Conservation (phyloP, 2,888 invertebrate genomes). For the Cerceris rybyensis region DNA sequence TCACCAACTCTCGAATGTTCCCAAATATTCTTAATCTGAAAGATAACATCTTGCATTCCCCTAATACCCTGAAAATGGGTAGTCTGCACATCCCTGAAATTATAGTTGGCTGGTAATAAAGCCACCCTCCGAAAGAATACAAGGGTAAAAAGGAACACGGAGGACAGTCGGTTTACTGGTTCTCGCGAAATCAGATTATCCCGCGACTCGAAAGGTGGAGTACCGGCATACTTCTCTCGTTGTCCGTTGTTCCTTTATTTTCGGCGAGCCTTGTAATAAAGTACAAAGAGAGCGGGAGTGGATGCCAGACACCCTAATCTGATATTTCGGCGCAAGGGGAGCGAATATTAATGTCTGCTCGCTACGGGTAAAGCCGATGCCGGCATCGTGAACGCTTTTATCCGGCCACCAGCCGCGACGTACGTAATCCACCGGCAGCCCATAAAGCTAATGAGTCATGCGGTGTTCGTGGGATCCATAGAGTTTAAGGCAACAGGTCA, state of each 20-base stretch:
- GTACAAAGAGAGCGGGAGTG: constrained; percentile 31
- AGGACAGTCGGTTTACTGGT: constrained; percentile 29
- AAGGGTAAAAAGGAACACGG: constrained; percentile 11
- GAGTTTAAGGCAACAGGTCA: constrained; percentile 52
- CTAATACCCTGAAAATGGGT: too few relatives aligned
- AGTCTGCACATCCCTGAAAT: too few relatives aligned
- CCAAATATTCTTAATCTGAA: too few relatives aligned
- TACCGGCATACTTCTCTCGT: constrained; percentile 34
- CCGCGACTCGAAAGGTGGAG: constrained; percentile 18
- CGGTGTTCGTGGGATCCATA: constrained; percentile 46
- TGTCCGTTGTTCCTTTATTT: constrained; percentile 55
- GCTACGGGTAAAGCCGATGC: constrained; percentile 62
- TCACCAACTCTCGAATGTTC: too few relatives aligned
- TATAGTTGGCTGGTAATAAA: too few relatives aligned
- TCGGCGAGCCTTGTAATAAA: constrained; percentile 58
- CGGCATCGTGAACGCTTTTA: constrained; percentile 56
- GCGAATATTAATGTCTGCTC: constrained; percentile 70
- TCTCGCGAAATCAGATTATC: constrained; percentile 60
- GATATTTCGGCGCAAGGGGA: constrained; percentile 69
- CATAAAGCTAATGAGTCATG: constrained; percentile 73
- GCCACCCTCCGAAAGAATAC: neutral
- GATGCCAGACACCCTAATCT: constrained; percentile 58
- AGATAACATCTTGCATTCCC: too few relatives aligned
- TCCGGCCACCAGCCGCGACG: constrained; percentile 65
- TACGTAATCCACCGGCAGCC: constrained; percentile 67